Base-by-base conservation (phyloP, 2,113 vertebrate species). In the Rhipidura dahli region DNA sequence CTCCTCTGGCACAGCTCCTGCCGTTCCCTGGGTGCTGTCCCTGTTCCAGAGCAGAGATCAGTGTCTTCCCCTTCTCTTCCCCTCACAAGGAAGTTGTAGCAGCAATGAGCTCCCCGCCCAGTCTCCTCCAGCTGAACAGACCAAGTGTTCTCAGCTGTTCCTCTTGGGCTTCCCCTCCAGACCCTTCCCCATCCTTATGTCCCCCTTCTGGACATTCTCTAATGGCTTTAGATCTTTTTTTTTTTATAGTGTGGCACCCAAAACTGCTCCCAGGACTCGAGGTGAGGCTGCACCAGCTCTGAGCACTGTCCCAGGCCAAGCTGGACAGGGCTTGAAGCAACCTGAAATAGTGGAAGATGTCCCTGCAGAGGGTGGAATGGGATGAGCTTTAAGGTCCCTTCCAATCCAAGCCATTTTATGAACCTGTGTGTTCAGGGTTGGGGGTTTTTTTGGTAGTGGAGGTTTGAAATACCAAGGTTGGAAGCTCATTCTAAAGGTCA, bases 251-350 rank as follows among this genome's bases (percentile, higher is more conserved):
- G 20, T 66, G 61, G 31, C 16, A 49, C 13, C 30, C 61, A 26
- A 31, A 66, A 30, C 37, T 76, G 24, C 31, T 59, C 61, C 31
- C 61, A 37, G 31, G 31, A 31, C 44, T 86, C 0, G 0, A 59
- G 44, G 26, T 59, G 37, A 42, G 37, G 61, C 71, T 76, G 61
- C 16, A 66, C 10, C 61, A 86, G 31, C 71, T 68, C 26, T 42
- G 37, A 86, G 71, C 61, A 21, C 39, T 39, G 45, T 59, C 37
- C 60, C 21, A 40, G 16, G 42, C 20, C 39, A 60, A 2, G 53
- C 0, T 53, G 78, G 61, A 68, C 0, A 0, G 20, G 14, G 13
- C 4, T 35, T 68, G 61, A 45, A 83, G 24, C 9, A 47, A 1
- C 9, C n/a, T 83, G 78, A 16, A 17, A 2, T 1, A 15, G 61